These are phyloP conservation scores for Rhegmatorhina hoffmannsi DNA, from an alignment of 2,113 vertebrate genomes.

Conservation along the genomic window DNA sequence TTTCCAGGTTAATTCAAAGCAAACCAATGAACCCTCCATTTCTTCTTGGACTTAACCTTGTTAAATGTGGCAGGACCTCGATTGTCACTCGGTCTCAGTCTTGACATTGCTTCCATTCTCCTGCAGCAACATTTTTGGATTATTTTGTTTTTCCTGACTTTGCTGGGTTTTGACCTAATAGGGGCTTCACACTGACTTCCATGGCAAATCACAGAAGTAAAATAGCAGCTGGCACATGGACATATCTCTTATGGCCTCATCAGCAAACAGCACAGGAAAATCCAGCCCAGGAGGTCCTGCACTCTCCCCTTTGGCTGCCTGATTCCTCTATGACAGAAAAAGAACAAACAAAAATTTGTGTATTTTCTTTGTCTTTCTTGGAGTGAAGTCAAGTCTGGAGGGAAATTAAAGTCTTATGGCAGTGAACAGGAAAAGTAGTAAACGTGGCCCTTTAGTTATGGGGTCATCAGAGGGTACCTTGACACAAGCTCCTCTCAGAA, in stretches of 20 bases:
- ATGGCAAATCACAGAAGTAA: not conserved
- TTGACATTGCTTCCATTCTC: not conserved
- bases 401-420: not conserved
- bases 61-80: not conserved
- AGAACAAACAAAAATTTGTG: not conserved
- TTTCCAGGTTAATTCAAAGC: not conserved
- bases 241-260: not conserved
- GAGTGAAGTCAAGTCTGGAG: not conserved
- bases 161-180: not conserved
- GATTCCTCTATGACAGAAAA: not conserved
- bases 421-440: not conserved
- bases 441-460: not conserved
- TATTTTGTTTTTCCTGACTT: not conserved
- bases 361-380: not conserved
- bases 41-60: not conserved
- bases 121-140: not conserved
- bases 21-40: not conserved
- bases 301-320: not conserved
- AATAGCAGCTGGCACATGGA: not conserved
- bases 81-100: not conserved
- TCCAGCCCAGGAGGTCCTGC: not conserved
- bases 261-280: not conserved
- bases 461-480: not conserved
- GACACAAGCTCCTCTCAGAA: not conserved
- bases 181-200: not conserved